Conservation (phyloP, 1,140 invertebrate species). For the Chionoecetes opilio region DNA sequence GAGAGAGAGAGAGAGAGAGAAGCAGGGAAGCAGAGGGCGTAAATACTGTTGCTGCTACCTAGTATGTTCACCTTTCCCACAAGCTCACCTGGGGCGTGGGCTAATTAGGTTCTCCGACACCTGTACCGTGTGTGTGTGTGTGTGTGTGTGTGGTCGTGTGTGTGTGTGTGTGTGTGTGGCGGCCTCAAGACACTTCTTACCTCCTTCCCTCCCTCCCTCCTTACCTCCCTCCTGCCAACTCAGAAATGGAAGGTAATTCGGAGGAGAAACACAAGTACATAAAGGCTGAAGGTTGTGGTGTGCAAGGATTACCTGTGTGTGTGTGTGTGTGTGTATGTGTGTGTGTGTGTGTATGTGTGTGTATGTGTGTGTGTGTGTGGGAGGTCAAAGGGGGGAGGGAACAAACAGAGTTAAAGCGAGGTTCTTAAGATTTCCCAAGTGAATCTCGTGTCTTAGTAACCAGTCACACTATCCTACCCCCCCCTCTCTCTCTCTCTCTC, state of each 20-base stretch:
- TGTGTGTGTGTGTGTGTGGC: too few relatives aligned
- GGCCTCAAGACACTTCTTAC: not conserved
- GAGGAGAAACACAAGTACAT: too few relatives aligned
- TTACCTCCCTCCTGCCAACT: too few relatives aligned
- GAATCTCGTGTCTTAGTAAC: not conserved
- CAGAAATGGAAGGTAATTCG: too few relatives aligned
- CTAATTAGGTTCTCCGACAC: constrained; percentile 6
- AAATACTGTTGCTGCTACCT: not conserved
- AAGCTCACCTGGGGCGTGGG: not conserved
- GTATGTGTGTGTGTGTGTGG: constrained; percentile 2
- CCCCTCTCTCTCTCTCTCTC: constrained; percentile 25
- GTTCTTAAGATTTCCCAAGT: constrained; percentile 19
- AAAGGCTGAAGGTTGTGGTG: too few relatives aligned
- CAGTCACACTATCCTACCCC: not conserved
- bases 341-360: constrained; percentile 18
- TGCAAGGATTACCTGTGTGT: not conserved
- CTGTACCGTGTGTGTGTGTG: too few relatives aligned
- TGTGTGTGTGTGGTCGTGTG: too few relatives aligned
- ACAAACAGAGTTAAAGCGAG: constrained; percentile 12
- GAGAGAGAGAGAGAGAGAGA: constrained; percentile 10
- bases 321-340: constrained; percentile 18
- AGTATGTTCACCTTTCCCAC: not conserved
- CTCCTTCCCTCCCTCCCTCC: too few relatives aligned
- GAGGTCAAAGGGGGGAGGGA: too few relatives aligned
- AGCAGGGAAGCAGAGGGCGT: not conserved